phyloP scores from a whole-genome alignment of 2,797 vertebrate genomes.

The Cossypha dichroa region DNA sequence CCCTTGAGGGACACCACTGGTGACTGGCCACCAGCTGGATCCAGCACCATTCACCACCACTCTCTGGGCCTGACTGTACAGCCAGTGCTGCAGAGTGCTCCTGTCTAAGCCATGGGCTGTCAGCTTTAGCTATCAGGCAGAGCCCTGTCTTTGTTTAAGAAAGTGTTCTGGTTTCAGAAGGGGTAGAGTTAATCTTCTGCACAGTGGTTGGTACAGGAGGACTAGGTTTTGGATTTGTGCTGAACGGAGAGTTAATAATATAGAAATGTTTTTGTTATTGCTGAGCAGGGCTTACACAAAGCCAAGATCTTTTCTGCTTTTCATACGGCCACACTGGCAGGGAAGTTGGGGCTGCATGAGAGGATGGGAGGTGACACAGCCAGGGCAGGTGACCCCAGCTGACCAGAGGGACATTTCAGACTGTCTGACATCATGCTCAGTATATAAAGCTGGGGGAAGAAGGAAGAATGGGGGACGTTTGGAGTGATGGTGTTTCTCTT shows the following conservation, averaged over 20 bases:
- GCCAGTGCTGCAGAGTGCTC: too few relatives aligned
- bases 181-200: neutral
- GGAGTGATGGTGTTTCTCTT: neutral
- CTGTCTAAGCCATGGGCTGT: too few relatives aligned
- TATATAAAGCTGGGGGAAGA: too few relatives aligned
- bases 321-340: fast-evolving
- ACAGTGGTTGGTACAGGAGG: neutral
- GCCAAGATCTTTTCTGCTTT: neutral
- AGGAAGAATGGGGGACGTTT: neutral
- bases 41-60: too few relatives aligned
- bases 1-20: too few relatives aligned
- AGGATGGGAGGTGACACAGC: neutral
- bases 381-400: neutral
- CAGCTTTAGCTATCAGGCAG: neutral
- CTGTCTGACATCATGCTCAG: too few relatives aligned
- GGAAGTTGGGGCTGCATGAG: neutral
- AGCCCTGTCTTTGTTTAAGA: neutral
- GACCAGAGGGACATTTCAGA: neutral
- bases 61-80: too few relatives aligned
- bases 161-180: neutral
- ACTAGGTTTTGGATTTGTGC: neutral
- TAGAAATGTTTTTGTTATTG: neutral
- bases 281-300: neutral
- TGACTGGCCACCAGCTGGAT: too few relatives aligned
- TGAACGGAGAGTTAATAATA: neutral